Evolutionary conservation across 2,888 invertebrate species (phyloP), one percentile per base, ranked within the genome.

Genomic region (Ennomos quercinarius): DNA sequence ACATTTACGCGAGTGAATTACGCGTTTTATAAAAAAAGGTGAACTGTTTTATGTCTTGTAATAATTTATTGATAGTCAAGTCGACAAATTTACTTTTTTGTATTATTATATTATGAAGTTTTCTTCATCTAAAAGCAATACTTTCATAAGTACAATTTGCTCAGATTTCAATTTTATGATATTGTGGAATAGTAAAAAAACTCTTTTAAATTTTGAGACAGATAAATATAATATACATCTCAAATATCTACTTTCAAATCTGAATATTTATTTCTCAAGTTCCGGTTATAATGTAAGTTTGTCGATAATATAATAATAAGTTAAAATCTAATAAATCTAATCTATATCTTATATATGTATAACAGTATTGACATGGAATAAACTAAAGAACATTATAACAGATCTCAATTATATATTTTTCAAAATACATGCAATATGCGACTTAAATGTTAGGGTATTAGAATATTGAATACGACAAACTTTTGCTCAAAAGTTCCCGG

Each of bases 31-130:
- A 74, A 76, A 69, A 74, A 83, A 86, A 90, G 91, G 91, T 91
- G 91, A 91, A 89, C 89, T 84, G 76, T 81, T 79, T 86, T 81
- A 87, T 90, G 90, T 90, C 91, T 91, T 91, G 91, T 86, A 71
- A 71, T 67, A 79, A 76, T 82, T 77, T 81, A 73, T 71, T 75
- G 43, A 42, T 52, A 66, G 61, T 72, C 11, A 9, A 35, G 51
- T 42, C 38, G 48, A 13, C 44, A 44, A 52, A 57, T 38, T 47
- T 51, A 13, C 37, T 47, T 47, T 43, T 42, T 46, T 12, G 46
- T 38, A 17, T 1, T 10, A 11, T n/a, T 37, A 50, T 37, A 13
- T 36, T 13, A 49, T 11, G 35, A n/a, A 34, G 8, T 34, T 39
- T 8, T 47, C 27, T 34, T 10, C 17, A 17, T 17, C 12, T 12